Evolutionary conservation across 1,140 invertebrate species (phyloP), one percentile per base, ranked within the genome.

Genomic region (Apolygus lucorum): DNA sequence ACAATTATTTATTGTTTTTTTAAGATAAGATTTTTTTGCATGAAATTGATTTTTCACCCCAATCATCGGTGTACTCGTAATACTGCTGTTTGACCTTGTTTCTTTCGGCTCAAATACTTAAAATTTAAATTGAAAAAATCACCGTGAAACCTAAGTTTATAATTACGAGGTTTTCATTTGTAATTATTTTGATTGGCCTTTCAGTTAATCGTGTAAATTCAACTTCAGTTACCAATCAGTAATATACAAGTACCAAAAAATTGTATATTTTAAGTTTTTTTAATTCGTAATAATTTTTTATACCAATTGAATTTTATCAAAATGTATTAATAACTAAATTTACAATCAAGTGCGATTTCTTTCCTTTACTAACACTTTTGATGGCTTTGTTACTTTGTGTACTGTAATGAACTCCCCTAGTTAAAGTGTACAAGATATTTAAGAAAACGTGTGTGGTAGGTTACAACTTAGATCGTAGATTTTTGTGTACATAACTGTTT

Each of bases 1-100:
- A 59, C 25, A n/a, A 69, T 63, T 69, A 69, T 63, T 69, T 69
- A 69, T 68, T 68, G 59, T 52, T 52, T n/a, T 49, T 54, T 54
- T 27, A 59, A 62, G 24, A 59, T 59, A 59, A 52, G 67, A n/a
- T n/a, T n/a, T n/a, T n/a, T n/a, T n/a, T n/a, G n/a, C n/a, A n/a
- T n/a, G n/a, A n/a, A n/a, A n/a, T 42, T 42, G 34, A 17, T 42
- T 42, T 42, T 42, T 42, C 17, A 42, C 34, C 4, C 34, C 17
- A 42, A 42, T 42, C n/a, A n/a, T n/a, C n/a, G n/a, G n/a, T n/a
- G n/a, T n/a, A n/a, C n/a, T n/a, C n/a, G n/a, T 42, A 8, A 4
- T 42, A 42, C 4, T 42, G 4, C 17, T 42, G 17, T 17, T 17
- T 42, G 34, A 42, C 4, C 17, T 42, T 4, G 34, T 8, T 8